These are phyloP conservation scores for Falco columbarius DNA, from an alignment of 2,797 vertebrate genomes.

Conservation along the genomic window DNA sequence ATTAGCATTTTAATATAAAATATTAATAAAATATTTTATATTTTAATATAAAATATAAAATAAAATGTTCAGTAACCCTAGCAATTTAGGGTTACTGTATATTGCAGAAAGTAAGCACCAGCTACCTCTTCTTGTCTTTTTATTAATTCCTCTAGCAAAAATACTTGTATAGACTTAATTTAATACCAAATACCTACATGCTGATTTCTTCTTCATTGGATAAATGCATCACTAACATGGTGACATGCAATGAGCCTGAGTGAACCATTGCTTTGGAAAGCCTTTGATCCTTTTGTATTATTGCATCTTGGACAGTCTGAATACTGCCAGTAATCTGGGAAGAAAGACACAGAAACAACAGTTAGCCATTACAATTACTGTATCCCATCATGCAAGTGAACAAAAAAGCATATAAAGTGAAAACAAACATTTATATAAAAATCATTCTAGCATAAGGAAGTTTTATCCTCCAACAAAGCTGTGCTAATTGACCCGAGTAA, in stretches of 20 bases:
- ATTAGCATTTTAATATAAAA: not conserved
- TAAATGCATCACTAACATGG: conserved; percentile 90
- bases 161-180: not conserved
- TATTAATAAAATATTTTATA: too few relatives aligned
- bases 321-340: conserved; percentile 85
- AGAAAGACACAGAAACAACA: conserved; percentile 32
- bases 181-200: conserved; percentile 80
- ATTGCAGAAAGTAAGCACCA: not conserved
- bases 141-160: not conserved
- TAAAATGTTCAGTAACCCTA: not conserved
- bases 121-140: not conserved
- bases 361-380: not conserved
- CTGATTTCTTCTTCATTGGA: conserved; percentile 86
- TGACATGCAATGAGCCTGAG: conserved; percentile 89
- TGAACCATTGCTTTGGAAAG: conserved; percentile 86
- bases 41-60: not conserved
- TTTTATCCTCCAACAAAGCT: not conserved
- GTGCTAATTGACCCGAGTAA: not conserved
- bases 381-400: conserved; percentile 8
- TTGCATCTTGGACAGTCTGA: conserved; percentile 82
- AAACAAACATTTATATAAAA: conserved; percentile 8
- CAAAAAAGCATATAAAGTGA: conserved; percentile 1
- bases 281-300: conserved; percentile 86
- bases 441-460: not conserved
- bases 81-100: not conserved